These are phyloP conservation scores for Diaphora mendica DNA, from an alignment of 2,888 invertebrate genomes.

Conservation along the genomic window DNA sequence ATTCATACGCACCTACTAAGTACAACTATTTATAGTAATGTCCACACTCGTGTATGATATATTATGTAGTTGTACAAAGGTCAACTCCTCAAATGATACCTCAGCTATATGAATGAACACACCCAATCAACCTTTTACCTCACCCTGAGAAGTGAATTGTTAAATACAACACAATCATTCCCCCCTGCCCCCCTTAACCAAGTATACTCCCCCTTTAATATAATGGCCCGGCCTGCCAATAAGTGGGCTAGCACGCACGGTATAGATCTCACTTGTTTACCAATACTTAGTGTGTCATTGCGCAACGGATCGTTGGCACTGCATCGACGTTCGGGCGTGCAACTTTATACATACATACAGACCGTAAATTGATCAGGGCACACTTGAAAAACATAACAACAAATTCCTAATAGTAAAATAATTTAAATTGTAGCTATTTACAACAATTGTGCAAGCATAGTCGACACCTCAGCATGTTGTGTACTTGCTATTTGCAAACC, in stretches of 20 bases:
- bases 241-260: constrained; percentile 28
- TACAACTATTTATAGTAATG: not conserved
- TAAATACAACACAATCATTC: not conserved
- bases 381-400: constrained; percentile 1
- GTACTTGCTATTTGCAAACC: not conserved
- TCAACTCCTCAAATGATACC: not conserved
- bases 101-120: not conserved
- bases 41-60: not conserved
- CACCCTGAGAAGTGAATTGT: constrained; percentile 5
- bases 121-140: not conserved
- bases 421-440: not conserved
- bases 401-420: not conserved
- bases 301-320: constrained; percentile 53
- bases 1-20: not conserved
- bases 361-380: constrained; percentile 20
- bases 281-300: constrained; percentile 47
- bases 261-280: constrained; percentile 50
- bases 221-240: constrained; percentile 19
- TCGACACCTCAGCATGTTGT: not conserved
- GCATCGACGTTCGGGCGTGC: constrained; percentile 38
- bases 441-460: not conserved
- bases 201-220: not conserved
- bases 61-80: not conserved
- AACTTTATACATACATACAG: constrained; percentile 43
- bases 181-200: not conserved